Evolutionary conservation across 2,888 invertebrate genomes (phyloP), one percentile per base, ranked within the genome.

Genomic region (Drosophila anceps): DNA sequence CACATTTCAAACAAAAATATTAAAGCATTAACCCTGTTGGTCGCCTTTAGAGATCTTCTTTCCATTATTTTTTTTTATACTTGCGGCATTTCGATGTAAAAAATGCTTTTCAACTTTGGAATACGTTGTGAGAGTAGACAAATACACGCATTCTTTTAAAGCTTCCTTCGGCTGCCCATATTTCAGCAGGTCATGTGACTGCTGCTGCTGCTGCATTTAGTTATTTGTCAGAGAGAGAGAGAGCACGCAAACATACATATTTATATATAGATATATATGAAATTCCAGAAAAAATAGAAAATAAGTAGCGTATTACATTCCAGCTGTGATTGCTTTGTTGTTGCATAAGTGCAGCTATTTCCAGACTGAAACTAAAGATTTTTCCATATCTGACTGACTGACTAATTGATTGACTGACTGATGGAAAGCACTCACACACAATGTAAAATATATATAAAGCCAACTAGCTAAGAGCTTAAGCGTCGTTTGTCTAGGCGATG

Each of bases 111-210:
- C 31, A 50, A 31, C 50, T 50, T 31, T 50, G 13, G 31, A 33
- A 31, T 8, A 33, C 33, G 48, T 0, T 13, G 31, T 8, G 18
- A 13, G 50, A 20, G 20, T 31, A 18, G 31, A 50, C 20, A 50
- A 33, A 50, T 33, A 50, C 31, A 50, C 18, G 31, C 31, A 50
- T 50, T 50, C 50, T 33, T 50, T 13, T 0, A 12, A 18, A 29
- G 29, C n/a, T 48, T 29, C n/a, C 48, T 29, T 12, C 3, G 12
- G n/a, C n/a, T 31, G 31, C 29, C 50, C 31, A 50, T 31, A 31
- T 31, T 50, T 50, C 50, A 50, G 50, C 18, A 50, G 50, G 50
- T 50, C 50, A 18, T 31, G 48, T 31, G 29, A 29, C 15, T 46
- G 44, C 15, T n/a, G 15, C 9, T 27, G 46, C 46, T 46, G 44